Evolutionary conservation across 2,797 vertebrate genomes (phyloP).

Genomic region (Apogon hyalosoma): DNA sequence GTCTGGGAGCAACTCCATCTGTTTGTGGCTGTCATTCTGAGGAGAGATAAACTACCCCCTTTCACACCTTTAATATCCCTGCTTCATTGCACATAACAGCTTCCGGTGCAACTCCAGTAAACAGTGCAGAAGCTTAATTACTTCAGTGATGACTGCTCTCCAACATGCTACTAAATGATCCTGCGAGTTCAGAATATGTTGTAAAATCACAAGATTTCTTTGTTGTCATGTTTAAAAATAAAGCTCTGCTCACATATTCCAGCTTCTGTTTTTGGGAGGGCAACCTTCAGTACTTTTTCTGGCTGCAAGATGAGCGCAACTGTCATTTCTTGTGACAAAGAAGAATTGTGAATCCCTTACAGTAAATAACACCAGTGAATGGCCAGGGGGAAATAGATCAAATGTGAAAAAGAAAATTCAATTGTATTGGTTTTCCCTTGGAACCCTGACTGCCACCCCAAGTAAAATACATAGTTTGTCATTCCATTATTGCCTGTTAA

Average conservation of each 20-base stretch:
- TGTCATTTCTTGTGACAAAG: constrained; percentile 38
- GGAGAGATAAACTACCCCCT: constrained; percentile 24
- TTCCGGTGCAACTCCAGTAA: constrained; percentile 5
- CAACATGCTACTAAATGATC: neutral
- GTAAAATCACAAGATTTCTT: neutral
- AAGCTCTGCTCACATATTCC: neutral
- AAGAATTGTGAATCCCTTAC: constrained; percentile 28
- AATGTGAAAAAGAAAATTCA: constrained; percentile 51
- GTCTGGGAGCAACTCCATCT: constrained; percentile 36
- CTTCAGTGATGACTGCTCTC: constrained; percentile 1
- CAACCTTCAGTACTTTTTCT: neutral
- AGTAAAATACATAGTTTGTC: constrained; percentile 64
- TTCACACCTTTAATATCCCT: constrained; percentile 42
- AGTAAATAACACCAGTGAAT: constrained; percentile 56
- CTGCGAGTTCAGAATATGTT: constrained; percentile 3
- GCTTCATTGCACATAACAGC: constrained; percentile 31
- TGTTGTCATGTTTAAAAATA: constrained; percentile 24
- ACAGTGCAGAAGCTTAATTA: constrained; percentile 18
- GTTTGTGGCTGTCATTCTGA: constrained; percentile 29
- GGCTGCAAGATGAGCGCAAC: constrained; percentile 26
- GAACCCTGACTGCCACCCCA: constrained; percentile 38
- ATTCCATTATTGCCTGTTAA: constrained; percentile 60
- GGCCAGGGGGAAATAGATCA: constrained; percentile 27
- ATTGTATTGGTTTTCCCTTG: constrained; percentile 40
- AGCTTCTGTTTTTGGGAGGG: neutral